These are phyloP conservation scores for Drosophila greeni DNA, from an alignment of 2,888 invertebrate genomes.

Conservation along the genomic window DNA sequence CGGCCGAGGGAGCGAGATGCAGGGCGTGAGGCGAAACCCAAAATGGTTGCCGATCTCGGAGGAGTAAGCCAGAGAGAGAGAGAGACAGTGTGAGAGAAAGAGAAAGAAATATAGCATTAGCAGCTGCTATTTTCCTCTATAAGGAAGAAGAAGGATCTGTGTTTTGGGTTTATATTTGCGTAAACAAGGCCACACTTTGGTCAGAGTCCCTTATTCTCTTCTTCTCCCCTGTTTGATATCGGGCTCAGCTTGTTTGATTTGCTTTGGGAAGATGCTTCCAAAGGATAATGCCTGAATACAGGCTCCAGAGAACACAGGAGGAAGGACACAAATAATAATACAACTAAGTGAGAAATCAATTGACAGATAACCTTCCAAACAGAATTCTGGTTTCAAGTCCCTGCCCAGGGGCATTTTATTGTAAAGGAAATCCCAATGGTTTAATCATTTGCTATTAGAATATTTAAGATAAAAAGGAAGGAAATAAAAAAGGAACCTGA, in stretches of 20 bases:
- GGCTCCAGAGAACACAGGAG: slow-evolving; percentile 8
- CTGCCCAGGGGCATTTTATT: not conserved
- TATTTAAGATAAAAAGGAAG: not conserved
- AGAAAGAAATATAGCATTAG: slow-evolving; percentile 1
- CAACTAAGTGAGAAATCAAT: slow-evolving; percentile 32
- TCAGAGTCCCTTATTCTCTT: slow-evolving; percentile 16
- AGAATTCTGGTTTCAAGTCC: slow-evolving; percentile 4
- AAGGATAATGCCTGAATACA: slow-evolving; percentile 22
- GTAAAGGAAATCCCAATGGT: not conserved
- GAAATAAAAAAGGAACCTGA: too few species aligned
- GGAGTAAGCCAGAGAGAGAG: not conserved
- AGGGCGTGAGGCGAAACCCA: slow-evolving; percentile 64
- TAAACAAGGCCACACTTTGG: slow-evolving; percentile 63
- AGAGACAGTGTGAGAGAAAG: not conserved
- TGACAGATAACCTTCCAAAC: slow-evolving; percentile 22
- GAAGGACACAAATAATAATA: slow-evolving; percentile 3
- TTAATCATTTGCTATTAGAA: not conserved
- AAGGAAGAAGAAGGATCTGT: slow-evolving; percentile 10
- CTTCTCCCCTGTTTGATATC: slow-evolving; percentile 19
- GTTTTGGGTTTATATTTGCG: slow-evolving; percentile 36
- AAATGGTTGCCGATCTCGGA: slow-evolving; percentile 54
- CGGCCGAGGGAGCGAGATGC: slow-evolving; percentile 53
- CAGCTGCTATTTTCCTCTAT: slow-evolving; percentile 45
- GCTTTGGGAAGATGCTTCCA: slow-evolving; percentile 12
- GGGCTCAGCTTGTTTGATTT: slow-evolving; percentile 29